Conservation (phyloP, 2,113 vertebrate genomes). For the Eidolon helvum region DNA sequence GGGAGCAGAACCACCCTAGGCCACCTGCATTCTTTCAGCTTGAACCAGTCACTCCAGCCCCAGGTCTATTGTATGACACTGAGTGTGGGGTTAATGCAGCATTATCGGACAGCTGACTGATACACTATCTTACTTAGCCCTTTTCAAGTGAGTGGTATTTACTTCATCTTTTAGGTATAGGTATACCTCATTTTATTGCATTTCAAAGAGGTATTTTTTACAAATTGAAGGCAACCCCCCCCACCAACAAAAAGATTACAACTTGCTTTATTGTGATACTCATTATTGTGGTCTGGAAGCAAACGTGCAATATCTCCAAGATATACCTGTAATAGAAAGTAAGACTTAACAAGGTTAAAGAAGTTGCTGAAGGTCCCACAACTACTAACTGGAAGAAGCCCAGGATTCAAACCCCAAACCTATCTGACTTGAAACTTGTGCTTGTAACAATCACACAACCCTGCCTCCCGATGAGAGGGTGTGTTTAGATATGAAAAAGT, state of each 20-base stretch:
- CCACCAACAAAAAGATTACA: not conserved
- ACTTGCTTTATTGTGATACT: not conserved
- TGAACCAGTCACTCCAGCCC: not conserved
- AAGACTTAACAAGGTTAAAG: not conserved
- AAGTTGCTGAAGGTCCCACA: not conserved
- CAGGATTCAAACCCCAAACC: not conserved
- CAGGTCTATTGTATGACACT: not conserved
- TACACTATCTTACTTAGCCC: not conserved
- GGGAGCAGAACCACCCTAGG: not conserved
- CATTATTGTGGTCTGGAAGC: not conserved
- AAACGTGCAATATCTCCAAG: not conserved
- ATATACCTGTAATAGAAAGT: not conserved
- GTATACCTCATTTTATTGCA: not conserved
- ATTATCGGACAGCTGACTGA: not conserved
- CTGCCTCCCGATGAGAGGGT: not conserved
- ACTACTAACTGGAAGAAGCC: not conserved
- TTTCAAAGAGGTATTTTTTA: not conserved
- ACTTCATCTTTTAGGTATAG: not conserved
- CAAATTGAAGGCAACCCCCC: not conserved
- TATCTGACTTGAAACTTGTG: not conserved
- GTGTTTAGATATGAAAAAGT: not conserved
- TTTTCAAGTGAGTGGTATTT: not conserved
- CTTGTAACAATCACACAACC: not conserved
- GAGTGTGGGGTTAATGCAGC: not conserved
- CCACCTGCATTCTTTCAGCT: not conserved